Base-by-base conservation (phyloP, 2,797 vertebrate species). In the Enteromius unitaeniatus region DNA sequence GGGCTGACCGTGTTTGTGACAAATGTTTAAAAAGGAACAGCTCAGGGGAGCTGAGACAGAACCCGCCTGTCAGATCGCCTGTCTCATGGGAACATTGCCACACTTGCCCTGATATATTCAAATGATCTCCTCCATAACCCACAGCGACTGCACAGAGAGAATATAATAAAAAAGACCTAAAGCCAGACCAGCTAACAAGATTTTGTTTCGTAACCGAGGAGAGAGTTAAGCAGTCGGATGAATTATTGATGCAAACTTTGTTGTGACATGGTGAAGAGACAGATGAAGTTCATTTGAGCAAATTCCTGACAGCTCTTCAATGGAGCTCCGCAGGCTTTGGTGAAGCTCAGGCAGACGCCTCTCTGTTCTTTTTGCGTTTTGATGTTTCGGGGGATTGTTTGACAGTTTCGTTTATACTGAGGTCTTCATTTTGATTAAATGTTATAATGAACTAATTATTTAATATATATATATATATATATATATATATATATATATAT, bases 221-320 rank as follows among this genome's bases (percentile, higher is more conserved):
- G 86, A 86, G 89, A 89, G 84, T 83, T 82, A 88, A 87, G 90
- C 86, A 68, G 85, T 81, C 9, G 58, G 87, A 92, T 94, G 91
- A 93, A 92, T 94, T 93, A 94, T 94, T 94, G 93, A 94, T 92
- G 89, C 84, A 79, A 91, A 91, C 92, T 88, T 81, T 28, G 68
- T 78, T 79, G 87, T 92, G 92, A 93, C 91, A 90, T 26, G 86
- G 88, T 88, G 85, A 88, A 90, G 90, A 88, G 87, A 87, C 88
- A 90, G 89, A 78, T 69, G 49, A 87, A 89, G 92, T 93, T 93
- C 90, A 92, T 85, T 60, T 78, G 86, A 84, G 87, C 86, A 88
- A 90, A 93, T 91, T 90, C 87, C 83, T 90, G 90, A 88, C 92
- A 92, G 90, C 53, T 26, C 90, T 91, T 90, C 90, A 92, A 89